phyloP scores from a whole-genome alignment of 2,888 invertebrate genomes.

The Acleris cristana region DNA sequence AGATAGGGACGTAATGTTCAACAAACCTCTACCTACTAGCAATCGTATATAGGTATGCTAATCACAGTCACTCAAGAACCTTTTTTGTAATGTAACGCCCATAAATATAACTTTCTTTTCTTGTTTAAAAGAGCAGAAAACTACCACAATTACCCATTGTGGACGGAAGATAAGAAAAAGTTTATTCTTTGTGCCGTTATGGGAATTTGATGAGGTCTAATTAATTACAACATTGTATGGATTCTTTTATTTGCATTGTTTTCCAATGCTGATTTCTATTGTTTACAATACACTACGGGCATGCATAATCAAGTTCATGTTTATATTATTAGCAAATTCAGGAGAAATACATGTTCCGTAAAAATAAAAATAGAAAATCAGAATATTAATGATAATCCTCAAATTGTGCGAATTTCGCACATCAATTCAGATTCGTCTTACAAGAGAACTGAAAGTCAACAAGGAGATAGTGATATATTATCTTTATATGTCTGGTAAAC shows the following conservation, averaged over 20 bases:
- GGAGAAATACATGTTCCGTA: neutral
- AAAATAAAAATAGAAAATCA: neutral
- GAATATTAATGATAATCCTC: neutral
- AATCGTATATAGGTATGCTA: neutral
- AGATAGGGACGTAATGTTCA: neutral
- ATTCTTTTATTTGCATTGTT: conserved; percentile 26
- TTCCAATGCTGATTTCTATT: conserved; percentile 20
- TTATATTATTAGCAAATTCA: conserved; percentile 7
- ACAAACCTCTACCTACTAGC: neutral
- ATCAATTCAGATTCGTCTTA: neutral
- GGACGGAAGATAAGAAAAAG: conserved; percentile 45
- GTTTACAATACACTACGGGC: conserved; percentile 12
- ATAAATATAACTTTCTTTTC: conserved; percentile 29
- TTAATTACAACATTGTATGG: conserved; percentile 26
- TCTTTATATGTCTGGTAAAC: too few species aligned
- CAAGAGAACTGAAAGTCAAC: neutral
- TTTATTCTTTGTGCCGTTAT: conserved; percentile 23
- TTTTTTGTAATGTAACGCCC: neutral
- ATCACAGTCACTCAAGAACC: neutral
- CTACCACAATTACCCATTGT: conserved; percentile 62
- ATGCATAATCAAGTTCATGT: conserved; percentile 13
- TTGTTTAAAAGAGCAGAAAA: conserved; percentile 45
- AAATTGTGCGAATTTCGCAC: neutral
- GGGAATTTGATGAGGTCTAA: conserved; percentile 21
- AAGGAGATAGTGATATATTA: neutral